phyloP scores from a whole-genome alignment of 2,797 vertebrate species.

The Crenichthys baileyi region DNA sequence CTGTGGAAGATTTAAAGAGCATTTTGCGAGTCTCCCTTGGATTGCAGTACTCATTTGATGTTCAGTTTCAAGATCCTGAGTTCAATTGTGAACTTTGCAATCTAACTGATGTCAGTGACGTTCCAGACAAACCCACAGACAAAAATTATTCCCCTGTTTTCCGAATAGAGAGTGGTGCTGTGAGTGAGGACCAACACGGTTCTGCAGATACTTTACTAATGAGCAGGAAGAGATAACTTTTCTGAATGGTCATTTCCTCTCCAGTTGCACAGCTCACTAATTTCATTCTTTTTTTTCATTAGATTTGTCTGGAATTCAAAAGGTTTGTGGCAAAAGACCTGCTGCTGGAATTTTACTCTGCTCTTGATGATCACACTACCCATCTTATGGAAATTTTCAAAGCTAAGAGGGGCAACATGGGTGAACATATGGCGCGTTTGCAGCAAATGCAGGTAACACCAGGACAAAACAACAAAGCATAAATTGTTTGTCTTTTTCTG shows the following conservation, averaged over 20 bases:
- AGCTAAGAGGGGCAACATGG: neutral
- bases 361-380: neutral
- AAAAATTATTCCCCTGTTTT: slow-evolving; percentile 1
- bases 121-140: neutral
- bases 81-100: slow-evolving; percentile 4
- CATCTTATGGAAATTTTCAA: neutral
- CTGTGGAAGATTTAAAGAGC: slow-evolving; percentile 35
- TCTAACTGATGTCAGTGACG: slow-evolving; percentile 1
- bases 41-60: neutral
- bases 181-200: slow-evolving; percentile 1
- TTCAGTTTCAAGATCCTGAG: neutral
- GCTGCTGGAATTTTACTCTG: neutral
- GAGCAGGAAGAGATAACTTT: too few relatives aligned
- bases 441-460: neutral
- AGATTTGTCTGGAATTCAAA: too few relatives aligned
- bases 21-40: neutral
- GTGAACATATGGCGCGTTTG: neutral
- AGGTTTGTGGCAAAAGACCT: too few relatives aligned
- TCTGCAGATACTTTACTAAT: neutral
- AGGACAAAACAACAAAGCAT: neutral
- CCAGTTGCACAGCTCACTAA: too few relatives aligned
- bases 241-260: too few relatives aligned
- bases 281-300: too few relatives aligned
- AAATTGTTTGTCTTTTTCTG: neutral
- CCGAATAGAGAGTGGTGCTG: neutral